Conservation (phyloP, 2,888 invertebrate species). For the Pollenia angustigena region DNA sequence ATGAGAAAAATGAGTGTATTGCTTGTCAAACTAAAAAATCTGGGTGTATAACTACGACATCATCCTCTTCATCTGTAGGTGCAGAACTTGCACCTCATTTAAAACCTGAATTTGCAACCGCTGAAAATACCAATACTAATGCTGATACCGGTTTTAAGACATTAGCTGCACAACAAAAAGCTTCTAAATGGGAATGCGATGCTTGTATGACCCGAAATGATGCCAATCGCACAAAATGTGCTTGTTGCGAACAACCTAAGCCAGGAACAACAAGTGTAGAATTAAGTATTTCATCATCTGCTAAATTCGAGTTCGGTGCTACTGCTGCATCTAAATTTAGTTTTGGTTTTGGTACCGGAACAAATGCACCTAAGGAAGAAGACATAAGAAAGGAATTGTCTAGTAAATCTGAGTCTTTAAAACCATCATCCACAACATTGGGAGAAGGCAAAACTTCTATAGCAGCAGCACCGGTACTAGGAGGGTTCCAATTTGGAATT, state of each 20-base stretch:
- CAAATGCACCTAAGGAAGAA: slow-evolving; percentile 75
- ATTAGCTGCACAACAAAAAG: slow-evolving; percentile 80
- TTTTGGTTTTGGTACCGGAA: slow-evolving; percentile 80
- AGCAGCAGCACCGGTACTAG: slow-evolving; percentile 39
- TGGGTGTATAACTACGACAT: slow-evolving; percentile 66
- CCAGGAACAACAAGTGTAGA: slow-evolving; percentile 81
- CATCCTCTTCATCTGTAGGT: slow-evolving; percentile 55
- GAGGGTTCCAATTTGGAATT: slow-evolving; percentile 73
- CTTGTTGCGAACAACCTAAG: slow-evolving; percentile 86
- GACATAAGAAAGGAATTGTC: slow-evolving; percentile 70
- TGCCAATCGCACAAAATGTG: slow-evolving; percentile 84
- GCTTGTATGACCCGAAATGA: slow-evolving; percentile 87
- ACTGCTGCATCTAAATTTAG: slow-evolving; percentile 79
- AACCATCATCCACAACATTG: slow-evolving; percentile 43
- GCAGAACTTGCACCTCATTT: slow-evolving; percentile 62
- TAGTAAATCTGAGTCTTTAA: slow-evolving; percentile 48
- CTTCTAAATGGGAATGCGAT: slow-evolving; percentile 86
- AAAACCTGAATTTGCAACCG: slow-evolving; percentile 74
- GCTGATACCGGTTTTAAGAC: slow-evolving; percentile 82
- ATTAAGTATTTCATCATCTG: slow-evolving; percentile 70
- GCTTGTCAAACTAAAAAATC: slow-evolving; percentile 86
- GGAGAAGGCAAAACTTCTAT: slow-evolving; percentile 28
- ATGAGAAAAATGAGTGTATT: slow-evolving; percentile 84
- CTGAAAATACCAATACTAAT: slow-evolving; percentile 55
- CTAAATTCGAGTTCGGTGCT: slow-evolving; percentile 80